Percentiles rank a stretch among this genome's conserved stretches.
These are phyloP conservation scores for Cephus runcator DNA, from an alignment of 2,888 invertebrate genomes.

Conservation along the genomic window DNA sequence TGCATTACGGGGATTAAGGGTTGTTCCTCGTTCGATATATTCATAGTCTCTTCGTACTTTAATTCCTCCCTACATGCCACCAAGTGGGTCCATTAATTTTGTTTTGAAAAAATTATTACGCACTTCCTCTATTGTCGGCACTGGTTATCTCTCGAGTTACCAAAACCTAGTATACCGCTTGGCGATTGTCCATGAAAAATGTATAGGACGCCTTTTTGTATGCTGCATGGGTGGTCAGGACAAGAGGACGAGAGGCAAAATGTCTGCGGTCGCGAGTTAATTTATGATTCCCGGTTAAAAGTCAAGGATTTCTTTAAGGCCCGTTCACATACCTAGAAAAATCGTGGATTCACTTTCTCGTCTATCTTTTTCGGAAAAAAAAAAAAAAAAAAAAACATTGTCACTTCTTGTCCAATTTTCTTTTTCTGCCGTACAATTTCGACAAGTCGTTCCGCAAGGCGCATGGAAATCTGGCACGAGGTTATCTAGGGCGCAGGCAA, in stretches of 20 bases:
- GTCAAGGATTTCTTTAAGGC: conserved; percentile 36
- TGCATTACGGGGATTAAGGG: conserved; percentile 21
- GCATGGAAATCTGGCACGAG: conserved; percentile 39
- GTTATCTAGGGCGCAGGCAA: conserved; percentile 42
- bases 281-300: conserved; percentile 43
- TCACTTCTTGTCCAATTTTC: neutral
- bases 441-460: conserved; percentile 10
- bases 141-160: neutral
- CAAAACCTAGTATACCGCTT: neutral
- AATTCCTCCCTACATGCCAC: neutral
- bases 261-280: conserved; percentile 35
- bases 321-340: neutral
- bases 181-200: neutral
- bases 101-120: neutral
- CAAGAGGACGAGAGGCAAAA: conserved; percentile 21
- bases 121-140: neutral
- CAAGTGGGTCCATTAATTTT: neutral
- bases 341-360: neutral
- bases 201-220: neutral
- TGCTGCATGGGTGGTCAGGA: neutral
- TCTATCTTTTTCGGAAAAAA: no score
- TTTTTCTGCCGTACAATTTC: neutral
- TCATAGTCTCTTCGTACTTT: neutral
- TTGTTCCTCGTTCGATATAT: no score
- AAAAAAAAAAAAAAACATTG: neutral